phyloP scores from a whole-genome alignment of 2,797 vertebrate genomes.

The Poliocrania exsul region DNA sequence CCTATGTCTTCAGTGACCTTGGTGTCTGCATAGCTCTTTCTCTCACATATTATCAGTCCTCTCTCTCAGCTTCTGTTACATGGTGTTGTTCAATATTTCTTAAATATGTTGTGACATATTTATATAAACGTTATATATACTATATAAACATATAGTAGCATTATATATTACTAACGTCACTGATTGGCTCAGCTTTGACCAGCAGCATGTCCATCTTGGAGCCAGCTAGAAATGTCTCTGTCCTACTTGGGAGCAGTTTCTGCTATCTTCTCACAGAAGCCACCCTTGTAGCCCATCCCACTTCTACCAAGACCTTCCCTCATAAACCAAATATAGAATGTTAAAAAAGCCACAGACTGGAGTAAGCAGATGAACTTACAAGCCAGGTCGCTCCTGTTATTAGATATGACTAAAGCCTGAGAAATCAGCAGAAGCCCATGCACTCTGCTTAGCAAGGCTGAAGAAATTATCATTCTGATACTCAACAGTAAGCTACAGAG shows the following conservation, averaged over 20 bases:
- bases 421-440: not conserved
- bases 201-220: not conserved
- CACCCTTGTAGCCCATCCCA: accelerated
- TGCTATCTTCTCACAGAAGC: not conserved
- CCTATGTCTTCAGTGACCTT: not conserved
- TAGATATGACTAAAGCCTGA: not conserved
- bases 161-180: not conserved
- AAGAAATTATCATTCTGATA: not conserved
- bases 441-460: not conserved
- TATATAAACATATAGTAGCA: too few species aligned
- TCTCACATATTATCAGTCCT: not conserved
- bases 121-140: too few species aligned
- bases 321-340: not conserved
- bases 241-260: not conserved
- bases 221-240: not conserved
- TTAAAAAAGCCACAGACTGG: not conserved
- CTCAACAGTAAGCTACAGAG: not conserved
- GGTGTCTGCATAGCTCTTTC: not conserved
- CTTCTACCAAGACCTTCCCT: not conserved
- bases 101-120: not conserved
- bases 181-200: not conserved
- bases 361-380: not conserved
- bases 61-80: not conserved
- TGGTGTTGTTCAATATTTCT: not conserved
- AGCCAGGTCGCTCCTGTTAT: not conserved